A percentile compares a stretch with the other conserved stretches of the same genome.
Evolutionary conservation across 2,113 vertebrate genomes (phyloP).

Genomic region (Clarias gariepinus): DNA sequence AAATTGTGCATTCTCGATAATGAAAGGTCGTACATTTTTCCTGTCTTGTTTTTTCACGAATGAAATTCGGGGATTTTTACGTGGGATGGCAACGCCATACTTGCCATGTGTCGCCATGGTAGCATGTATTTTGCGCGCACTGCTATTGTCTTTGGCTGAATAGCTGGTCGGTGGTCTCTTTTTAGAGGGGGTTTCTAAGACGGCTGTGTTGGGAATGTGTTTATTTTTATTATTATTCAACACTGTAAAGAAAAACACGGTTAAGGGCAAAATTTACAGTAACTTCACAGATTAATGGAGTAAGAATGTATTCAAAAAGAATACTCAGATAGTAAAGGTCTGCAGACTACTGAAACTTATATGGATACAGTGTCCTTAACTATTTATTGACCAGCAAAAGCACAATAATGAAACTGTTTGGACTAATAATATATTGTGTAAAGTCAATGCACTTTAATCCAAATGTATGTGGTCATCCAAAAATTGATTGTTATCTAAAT

Average conservation of each 20-base stretch:
- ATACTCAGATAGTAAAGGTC: not conserved
- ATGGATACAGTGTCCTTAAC: not conserved
- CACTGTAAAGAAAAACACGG: not conserved
- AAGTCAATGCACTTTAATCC: not conserved
- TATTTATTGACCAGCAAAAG: not conserved
- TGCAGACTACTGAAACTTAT: not conserved
- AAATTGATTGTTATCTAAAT: not conserved
- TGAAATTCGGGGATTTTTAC: constrained; percentile 49
- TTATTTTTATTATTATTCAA: not conserved
- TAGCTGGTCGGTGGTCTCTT: constrained; percentile 52
- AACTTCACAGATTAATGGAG: not conserved
- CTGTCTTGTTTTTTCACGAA: constrained; percentile 43
- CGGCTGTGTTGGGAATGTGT: not conserved
- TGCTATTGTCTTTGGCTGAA: constrained; percentile 66
- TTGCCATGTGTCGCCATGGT: constrained; percentile 65
- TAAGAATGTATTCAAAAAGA: not conserved
- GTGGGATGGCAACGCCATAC: constrained; percentile 57
- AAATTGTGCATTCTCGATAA: constrained; percentile 12
- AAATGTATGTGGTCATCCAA: not conserved
- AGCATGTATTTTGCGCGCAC: constrained; percentile 61
- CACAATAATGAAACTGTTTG: not conserved
- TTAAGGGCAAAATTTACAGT: not conserved
- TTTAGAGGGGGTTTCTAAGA: not conserved
- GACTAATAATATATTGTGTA: not conserved
- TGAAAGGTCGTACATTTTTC: constrained; percentile 62